Evolutionary conservation across 1,140 invertebrate species (phyloP), one percentile per base, ranked within the genome.

Genomic region (Bathynomus jamesi): DNA sequence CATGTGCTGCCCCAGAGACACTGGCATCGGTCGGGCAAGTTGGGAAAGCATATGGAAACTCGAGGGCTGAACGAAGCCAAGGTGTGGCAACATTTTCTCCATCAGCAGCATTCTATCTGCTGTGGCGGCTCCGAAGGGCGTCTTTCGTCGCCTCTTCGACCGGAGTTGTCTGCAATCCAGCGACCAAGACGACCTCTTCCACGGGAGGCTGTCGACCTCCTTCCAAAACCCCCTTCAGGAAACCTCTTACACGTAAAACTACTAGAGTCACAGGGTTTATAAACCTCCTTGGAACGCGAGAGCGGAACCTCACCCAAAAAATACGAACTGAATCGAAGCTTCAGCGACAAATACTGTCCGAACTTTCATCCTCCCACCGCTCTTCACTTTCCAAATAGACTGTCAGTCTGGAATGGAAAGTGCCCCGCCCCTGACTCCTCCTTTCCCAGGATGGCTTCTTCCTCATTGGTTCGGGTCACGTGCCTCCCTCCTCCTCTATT

Each of bases 21-120:
- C 64, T 29, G 72, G 72, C 53, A 74, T 65, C 67, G 72, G 68
- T 27, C 72, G 64, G 29, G 72, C 72, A 29, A 74, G 69, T 61
- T 74, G 67, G 62, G 67, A 67, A 67, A 70, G 63, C 68, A 74
- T 60, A 65, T 74, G 72, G 68, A 74, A 53, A 53, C 40, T 67
- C 28, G 68, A 21, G 65, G 68, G 72, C 63, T 74, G 72, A 63
- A 74, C 70, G 67, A 71, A 76, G 70, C 74, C 70, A 29, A 76
- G 74, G 63, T 76, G 74, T 30, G 74, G 74, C 70, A 76, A 70
- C 74, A 76, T 76, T 66, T 70, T 70, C 63, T 76, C 74, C 74
- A 76, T 72, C 62, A 76, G 63, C 70, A 76, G 71, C 71, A 73
- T 72, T 72, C 74, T 72, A 69, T 28, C 67, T 28, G 17, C 32